Evolutionary conservation across 1,140 invertebrate genomes (phyloP).

Genomic region (Thereuonema tuberculata): DNA sequence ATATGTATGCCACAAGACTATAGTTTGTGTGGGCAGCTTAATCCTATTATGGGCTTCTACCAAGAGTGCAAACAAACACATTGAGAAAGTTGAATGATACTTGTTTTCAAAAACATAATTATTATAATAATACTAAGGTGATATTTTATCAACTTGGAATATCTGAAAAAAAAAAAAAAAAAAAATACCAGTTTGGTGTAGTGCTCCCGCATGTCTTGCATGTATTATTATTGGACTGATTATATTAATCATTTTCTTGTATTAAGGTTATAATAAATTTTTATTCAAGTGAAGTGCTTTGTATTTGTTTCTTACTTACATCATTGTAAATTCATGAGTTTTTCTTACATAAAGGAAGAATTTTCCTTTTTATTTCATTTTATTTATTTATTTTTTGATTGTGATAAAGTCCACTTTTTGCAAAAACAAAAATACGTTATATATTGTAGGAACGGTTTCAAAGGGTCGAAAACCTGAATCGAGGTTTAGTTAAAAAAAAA

Average conservation of each 20-base stretch:
- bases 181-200: background rate
- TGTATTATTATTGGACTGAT: slow-evolving; percentile 1
- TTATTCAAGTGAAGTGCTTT: slow-evolving; percentile 3
- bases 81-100: background rate
- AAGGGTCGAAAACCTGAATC: too few relatives aligned
- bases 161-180: background rate
- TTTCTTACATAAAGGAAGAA: too few relatives aligned
- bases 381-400: too few relatives aligned
- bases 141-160: background rate
- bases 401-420: too few relatives aligned
- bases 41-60: background rate
- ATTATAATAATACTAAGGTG: background rate
- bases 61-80: background rate
- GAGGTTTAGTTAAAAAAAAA: too few relatives aligned
- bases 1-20: too few relatives aligned
- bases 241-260: slow-evolving; percentile 5
- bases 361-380: too few relatives aligned
- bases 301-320: slow-evolving; percentile 10
- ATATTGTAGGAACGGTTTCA: too few relatives aligned
- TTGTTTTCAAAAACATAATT: background rate
- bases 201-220: background rate
- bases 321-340: slow-evolving; percentile 5
- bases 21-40: too few relatives aligned
- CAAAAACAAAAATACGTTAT: too few relatives aligned
- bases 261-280: slow-evolving; percentile 2